Evolutionary conservation across 2,888 invertebrate species (phyloP).

Genomic region (Gari tellinella): DNA sequence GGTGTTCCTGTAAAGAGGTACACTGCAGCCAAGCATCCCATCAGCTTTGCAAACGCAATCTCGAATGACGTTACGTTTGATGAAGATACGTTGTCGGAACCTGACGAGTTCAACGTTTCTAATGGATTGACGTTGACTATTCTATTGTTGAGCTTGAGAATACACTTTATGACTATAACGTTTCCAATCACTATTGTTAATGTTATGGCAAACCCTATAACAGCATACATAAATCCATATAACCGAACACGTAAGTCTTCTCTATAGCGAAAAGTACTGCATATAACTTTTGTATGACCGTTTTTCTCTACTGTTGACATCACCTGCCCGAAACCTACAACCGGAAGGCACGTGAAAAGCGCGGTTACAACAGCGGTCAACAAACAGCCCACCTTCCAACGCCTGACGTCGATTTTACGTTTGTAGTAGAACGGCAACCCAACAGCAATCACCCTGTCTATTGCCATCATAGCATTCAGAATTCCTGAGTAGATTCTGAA

Average conservation of each 20-base stretch:
- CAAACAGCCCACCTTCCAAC: constrained; percentile 38
- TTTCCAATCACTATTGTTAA: constrained; percentile 35
- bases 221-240: constrained; percentile 30
- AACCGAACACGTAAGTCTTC: constrained; percentile 13
- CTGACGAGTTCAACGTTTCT: neutral
- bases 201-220: constrained; percentile 28
- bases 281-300: constrained; percentile 1
- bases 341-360: constrained; percentile 35
- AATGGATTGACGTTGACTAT: constrained; percentile 9
- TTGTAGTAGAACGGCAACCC: constrained; percentile 51
- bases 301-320: constrained; percentile 6
- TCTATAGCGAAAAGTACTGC: constrained; percentile 33
- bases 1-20: constrained; percentile 44
- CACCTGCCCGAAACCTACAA: constrained; percentile 47
- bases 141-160: constrained; percentile 37
- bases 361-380: constrained; percentile 23
- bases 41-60: constrained; percentile 55
- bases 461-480: constrained; percentile 47
- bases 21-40: constrained; percentile 47
- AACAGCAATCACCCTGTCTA: constrained; percentile 46
- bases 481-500: constrained; percentile 39
- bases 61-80: constrained; percentile 43
- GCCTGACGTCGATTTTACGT: constrained; percentile 24
- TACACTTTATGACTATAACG: constrained; percentile 24
- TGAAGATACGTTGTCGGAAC: neutral